Conservation (phyloP, 2,888 invertebrate species). For the Epinotia brunnichana region DNA sequence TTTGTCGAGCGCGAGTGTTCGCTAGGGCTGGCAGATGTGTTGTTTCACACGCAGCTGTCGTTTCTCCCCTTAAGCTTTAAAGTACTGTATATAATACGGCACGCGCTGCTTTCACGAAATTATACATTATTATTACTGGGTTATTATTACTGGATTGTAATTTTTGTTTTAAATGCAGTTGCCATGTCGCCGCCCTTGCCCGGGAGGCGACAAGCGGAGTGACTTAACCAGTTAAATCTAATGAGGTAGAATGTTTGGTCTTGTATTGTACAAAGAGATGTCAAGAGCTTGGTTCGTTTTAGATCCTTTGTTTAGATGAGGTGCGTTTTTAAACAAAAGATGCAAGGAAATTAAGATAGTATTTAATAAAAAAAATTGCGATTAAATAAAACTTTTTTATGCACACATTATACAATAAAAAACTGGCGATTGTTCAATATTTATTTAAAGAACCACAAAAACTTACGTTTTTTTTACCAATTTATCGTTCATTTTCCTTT, state of each 20-base stretch:
- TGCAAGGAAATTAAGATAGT: neutral
- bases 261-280: slow-evolving; percentile 5
- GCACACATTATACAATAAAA: too few relatives aligned
- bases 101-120: slow-evolving; percentile 81
- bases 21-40: slow-evolving; percentile 76
- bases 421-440: too few relatives aligned
- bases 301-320: neutral
- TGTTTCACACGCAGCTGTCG: slow-evolving; percentile 75
- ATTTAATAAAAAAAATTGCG: too few relatives aligned
- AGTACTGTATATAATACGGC: slow-evolving; percentile 72
- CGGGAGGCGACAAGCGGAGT: slow-evolving; percentile 28
- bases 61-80: slow-evolving; percentile 64
- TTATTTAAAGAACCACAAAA: too few relatives aligned
- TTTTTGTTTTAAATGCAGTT: slow-evolving; percentile 71
- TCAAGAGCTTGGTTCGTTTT: slow-evolving; percentile 7
- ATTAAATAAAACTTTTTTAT: too few relatives aligned
- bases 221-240: slow-evolving; percentile 19
- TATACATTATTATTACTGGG: slow-evolving; percentile 77
- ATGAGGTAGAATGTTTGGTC: slow-evolving; percentile 15
- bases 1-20: slow-evolving; percentile 53
- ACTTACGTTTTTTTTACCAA: too few relatives aligned
- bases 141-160: slow-evolving; percentile 67
- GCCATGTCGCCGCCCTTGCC: slow-evolving; percentile 57
- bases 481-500: too few relatives aligned
- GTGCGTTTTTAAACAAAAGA: neutral